These are phyloP conservation scores for Petrocephalus sullivani DNA, from an alignment of 2,797 vertebrate genomes.

Conservation along the genomic window DNA sequence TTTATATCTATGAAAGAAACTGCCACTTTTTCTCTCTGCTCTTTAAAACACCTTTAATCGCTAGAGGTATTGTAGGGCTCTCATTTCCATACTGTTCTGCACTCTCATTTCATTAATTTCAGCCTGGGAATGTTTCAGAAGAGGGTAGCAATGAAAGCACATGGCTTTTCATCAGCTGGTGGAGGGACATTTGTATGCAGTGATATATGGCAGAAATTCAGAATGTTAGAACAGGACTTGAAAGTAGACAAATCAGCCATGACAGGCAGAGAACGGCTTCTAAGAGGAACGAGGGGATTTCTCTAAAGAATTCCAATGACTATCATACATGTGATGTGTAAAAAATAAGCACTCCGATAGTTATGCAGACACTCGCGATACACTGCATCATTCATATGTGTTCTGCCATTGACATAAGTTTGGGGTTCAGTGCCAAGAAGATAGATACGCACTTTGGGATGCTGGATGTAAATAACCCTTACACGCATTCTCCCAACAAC, in stretches of 20 bases:
- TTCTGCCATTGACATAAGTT: not conserved
- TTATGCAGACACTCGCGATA: not conserved
- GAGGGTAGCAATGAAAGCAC: not conserved
- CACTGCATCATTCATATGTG: not conserved
- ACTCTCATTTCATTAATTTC: constrained; percentile 50
- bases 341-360: not conserved
- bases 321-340: not conserved
- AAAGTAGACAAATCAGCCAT: not conserved
- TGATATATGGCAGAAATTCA: not conserved
- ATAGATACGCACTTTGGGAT: not conserved
- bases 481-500: not conserved
- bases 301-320: not conserved
- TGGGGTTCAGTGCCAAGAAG: not conserved
- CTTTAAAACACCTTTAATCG: constrained; percentile 61
- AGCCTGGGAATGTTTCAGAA: not conserved
- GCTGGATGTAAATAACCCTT: not conserved
- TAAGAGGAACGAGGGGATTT: not conserved
- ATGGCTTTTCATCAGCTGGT: not conserved
- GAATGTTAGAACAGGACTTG: not conserved
- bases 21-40: constrained; percentile 52
- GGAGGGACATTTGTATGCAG: not conserved
- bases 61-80: constrained; percentile 59
- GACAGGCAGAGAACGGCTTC: not conserved
- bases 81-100: constrained; percentile 73
- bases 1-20: constrained; percentile 60